Base-by-base conservation (phyloP, 1,140 invertebrate species). In the Ephestia elutella region DNA sequence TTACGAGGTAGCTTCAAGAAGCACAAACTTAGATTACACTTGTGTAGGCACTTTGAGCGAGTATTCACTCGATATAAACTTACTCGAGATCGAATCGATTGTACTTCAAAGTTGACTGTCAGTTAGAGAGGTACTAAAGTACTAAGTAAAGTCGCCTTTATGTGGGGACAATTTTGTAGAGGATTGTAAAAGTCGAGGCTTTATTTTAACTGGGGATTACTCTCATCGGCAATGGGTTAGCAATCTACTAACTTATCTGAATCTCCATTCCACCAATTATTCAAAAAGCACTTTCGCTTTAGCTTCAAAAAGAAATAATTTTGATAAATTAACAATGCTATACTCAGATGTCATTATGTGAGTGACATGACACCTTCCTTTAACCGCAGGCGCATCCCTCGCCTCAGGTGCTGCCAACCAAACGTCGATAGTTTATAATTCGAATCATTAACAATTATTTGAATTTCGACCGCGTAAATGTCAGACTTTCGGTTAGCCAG, bases 401-500 rank as follows among this genome's bases (percentile, higher is more conserved):
- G 38, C 38, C 38, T 15, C 13, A 7, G 38, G 38, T 44, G 38
- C 2, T 44, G 38, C 38, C 38, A 44, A 44, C 3, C 38, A 15
- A 53, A 53, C 5, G 19, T 53, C 20, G 19, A 53, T 53, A 53
- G n/a, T 25, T 53, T n/a, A 53, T 25, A 53, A 53, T 53, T 53
- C 50, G 19, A 53, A 53, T 53, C 7, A 53, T 53, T 53, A 21
- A 25, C 50, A 13, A 25, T 25, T 53, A 25, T 53, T 53, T 53
- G 9, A n/a, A n/a, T 53, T 53, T 21, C 20, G 13, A 25, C 13
- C 18, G 19, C 11, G 50, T 53, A 21, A 53, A 53, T 53, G 20
- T 53, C 19, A 53, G n/a, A 25, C 50, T 53, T 53, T 53, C 7
- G 38, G 13, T n/a, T 44, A 4, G 38, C 38, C 38, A 44, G 38